These are phyloP conservation scores for Ochropacha duplaris DNA, from an alignment of 2,888 invertebrate species.

Conservation along the genomic window DNA sequence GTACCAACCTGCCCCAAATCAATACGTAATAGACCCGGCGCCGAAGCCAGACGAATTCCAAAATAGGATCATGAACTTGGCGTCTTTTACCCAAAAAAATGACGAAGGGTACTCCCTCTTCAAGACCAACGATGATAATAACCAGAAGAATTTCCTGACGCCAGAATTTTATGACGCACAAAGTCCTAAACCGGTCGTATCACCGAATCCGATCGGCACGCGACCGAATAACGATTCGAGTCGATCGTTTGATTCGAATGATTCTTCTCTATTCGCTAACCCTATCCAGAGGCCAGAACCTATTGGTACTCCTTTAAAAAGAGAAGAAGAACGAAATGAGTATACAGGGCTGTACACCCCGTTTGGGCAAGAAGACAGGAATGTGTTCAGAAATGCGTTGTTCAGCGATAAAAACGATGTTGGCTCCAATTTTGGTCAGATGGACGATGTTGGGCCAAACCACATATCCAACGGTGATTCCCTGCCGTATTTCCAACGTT, in stretches of 20 bases:
- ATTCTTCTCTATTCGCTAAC: conserved; percentile 61
- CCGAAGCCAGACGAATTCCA: conserved; percentile 62
- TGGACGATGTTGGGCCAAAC: conserved; percentile 34
- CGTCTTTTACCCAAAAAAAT: conserved; percentile 74
- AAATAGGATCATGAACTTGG: conserved; percentile 65
- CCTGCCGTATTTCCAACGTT: conserved; percentile 70
- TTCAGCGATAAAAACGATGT: conserved; percentile 60
- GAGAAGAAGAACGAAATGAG: conserved; percentile 21
- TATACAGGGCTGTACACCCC: conserved; percentile 60
- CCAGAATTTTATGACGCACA: conserved; percentile 62
- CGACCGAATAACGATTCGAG: conserved; percentile 46
- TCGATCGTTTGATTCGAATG: conserved; percentile 45
- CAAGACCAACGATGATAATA: conserved; percentile 58
- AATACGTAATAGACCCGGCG: conserved; percentile 38
- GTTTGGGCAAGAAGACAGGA: conserved; percentile 68
- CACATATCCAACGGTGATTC: conserved; percentile 61
- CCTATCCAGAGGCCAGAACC: conserved; percentile 62
- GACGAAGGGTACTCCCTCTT: conserved; percentile 77
- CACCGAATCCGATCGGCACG: conserved; percentile 74
- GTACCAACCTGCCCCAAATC: conserved; percentile 39
- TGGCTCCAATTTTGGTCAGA: conserved; percentile 21
- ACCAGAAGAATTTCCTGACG: conserved; percentile 55
- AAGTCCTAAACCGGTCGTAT: conserved; percentile 59
- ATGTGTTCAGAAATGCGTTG: conserved; percentile 67
- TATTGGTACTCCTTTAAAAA: conserved; percentile 47